Conservation (phyloP, 2,888 invertebrate species). For the Xylota sylvarum region DNA sequence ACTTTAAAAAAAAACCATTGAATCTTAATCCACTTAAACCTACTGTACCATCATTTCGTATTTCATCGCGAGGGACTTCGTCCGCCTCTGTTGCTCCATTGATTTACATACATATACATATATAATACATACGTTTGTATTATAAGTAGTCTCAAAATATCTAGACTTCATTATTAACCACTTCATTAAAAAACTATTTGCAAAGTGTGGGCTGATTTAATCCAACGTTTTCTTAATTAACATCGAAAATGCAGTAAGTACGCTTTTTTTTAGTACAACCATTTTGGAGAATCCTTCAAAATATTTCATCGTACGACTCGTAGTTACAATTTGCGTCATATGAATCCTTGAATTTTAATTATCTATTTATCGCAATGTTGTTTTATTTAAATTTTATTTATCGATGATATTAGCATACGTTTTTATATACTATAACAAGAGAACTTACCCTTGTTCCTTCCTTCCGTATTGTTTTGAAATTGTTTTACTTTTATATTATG, state of each 20-base stretch:
- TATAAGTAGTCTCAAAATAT: too few relatives aligned
- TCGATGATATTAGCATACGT: conserved; percentile 53
- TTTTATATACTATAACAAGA: conserved; percentile 14
- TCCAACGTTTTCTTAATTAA: not conserved
- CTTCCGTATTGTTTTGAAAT: conserved; percentile 7
- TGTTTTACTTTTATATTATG: conserved; percentile 8
- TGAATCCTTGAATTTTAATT: conserved; percentile 47
- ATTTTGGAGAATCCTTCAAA: not conserved
- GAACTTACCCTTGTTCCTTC: not conserved
- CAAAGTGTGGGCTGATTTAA: not conserved
- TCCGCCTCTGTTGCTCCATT: too few relatives aligned
- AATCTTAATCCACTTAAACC: too few relatives aligned
- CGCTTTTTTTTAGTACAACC: not conserved
- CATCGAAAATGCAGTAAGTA: not conserved
- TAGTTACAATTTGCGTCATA: conserved; percentile 19
- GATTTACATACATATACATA: too few relatives aligned
- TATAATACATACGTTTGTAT: too few relatives aligned
- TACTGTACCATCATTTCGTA: too few relatives aligned
- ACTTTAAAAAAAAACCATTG: too few relatives aligned
- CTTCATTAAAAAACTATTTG: not conserved
- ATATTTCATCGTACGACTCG: not conserved
- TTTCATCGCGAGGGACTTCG: too few relatives aligned
- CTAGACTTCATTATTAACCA: not conserved
- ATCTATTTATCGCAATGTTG: conserved; percentile 50
- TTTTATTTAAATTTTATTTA: conserved; percentile 62